Base-by-base conservation (phyloP, 2,888 invertebrate genomes). In the Scelioninae gen. 1 region DNA sequence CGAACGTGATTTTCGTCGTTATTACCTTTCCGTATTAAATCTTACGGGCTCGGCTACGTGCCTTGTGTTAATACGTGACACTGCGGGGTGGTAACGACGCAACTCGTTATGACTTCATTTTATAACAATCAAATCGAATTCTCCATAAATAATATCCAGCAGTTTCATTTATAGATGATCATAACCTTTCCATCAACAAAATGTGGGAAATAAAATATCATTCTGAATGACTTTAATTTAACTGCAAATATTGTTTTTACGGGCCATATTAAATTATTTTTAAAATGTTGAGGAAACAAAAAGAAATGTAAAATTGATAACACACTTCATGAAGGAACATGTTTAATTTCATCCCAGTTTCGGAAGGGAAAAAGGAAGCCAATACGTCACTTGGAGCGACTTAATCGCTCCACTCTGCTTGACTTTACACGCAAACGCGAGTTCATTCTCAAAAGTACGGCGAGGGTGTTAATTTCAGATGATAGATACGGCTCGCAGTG, bases 391-490 rank as follows among this genome's bases (percentile, higher is more conserved):
- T 68, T 68, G 62, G 83, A 79, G 89, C 84, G 88, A 88, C 88
- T 89, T 89, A 89, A 89, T 89, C 87, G 88, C 77, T 82, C 80
- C 58, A 62, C 53, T 71, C 71, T 74, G 68, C 75, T 75, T 63
- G 78, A 77, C 78, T 65, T 49, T 65, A 69, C 85, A 86, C 88
- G 87, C 85, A 87, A 87, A 86, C 87, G 86, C 85, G 71, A 82
- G 76, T 81, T 85, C 86, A 88, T 88, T 86, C 83, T 83, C 86
- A 84, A 89, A 89, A 88, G 87, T 85, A 87, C 84, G 85, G 86
- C 87, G 89, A 89, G 90, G 89, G 90, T 89, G 90, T 91, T 91
- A 90, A 91, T 91, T 91, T 90, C 88, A 89, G 90, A 91, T 90
- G 89, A 90, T 89, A 90, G 90, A 91, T 91, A 90, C 84, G 82